Evolutionary conservation across 2,888 invertebrate genomes (phyloP).

Genomic region (Luperina testacea): DNA sequence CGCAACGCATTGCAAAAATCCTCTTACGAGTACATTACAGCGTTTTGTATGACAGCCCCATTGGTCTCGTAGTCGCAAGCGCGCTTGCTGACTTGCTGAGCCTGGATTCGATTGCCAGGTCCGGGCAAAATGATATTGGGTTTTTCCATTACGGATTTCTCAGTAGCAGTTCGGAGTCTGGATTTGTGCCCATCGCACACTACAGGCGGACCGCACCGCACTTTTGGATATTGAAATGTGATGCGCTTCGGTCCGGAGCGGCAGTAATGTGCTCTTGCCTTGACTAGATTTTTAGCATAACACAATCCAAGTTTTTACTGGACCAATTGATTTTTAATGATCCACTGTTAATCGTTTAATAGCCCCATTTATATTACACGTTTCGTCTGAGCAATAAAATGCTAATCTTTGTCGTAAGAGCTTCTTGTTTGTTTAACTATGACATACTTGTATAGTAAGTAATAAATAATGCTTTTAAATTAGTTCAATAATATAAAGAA

Average conservation of each 20-base stretch:
- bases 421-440: conserved; percentile 35
- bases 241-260: neutral
- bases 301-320: conserved; percentile 21
- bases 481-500: neutral
- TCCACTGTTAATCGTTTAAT: conserved; percentile 52
- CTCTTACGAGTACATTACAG: neutral
- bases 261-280: neutral
- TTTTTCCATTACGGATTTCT: no score
- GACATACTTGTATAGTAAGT: conserved; percentile 41
- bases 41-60: neutral
- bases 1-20: neutral
- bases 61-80: neutral
- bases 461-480: neutral
- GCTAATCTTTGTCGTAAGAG: conserved; percentile 33
- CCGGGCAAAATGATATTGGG: no score
- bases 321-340: conserved; percentile 52
- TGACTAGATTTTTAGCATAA: conserved; percentile 53
- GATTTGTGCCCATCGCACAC: no score
- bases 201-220: no score
- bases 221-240: neutral
- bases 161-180: no score
- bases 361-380: conserved; percentile 50
- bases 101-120: neutral
- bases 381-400: conserved; percentile 43
- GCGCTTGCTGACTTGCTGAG: neutral